These are phyloP conservation scores for Micronycteris hirsuta DNA, from an alignment of 2,113 vertebrate species.

Conservation along the genomic window DNA sequence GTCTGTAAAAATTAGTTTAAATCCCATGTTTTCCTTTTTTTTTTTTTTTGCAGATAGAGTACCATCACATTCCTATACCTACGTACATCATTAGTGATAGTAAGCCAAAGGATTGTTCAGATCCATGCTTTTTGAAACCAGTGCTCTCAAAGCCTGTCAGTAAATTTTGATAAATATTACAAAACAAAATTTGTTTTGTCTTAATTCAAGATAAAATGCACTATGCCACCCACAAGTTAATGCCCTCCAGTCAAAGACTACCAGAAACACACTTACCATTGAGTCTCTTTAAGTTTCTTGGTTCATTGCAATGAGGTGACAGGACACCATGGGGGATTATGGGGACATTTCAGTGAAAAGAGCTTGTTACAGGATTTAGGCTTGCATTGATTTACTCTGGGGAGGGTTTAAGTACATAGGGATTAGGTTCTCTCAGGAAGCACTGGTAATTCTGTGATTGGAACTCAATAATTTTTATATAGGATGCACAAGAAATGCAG, in stretches of 20 bases:
- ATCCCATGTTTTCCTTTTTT: background rate
- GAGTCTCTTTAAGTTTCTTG: background rate
- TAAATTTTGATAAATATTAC: background rate
- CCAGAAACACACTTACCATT: background rate
- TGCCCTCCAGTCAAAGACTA: background rate
- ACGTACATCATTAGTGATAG: background rate
- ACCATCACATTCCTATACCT: background rate
- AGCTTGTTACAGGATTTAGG: background rate
- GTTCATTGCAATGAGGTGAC: background rate
- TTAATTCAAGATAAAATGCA: background rate
- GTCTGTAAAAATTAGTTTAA: background rate
- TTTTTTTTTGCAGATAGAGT: background rate
- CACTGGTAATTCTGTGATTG: background rate
- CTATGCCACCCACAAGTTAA: background rate
- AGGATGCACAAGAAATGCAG: background rate
- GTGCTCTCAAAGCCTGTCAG: background rate
- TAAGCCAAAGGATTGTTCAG: background rate
- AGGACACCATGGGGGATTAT: background rate
- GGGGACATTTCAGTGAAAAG: background rate
- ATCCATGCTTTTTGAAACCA: background rate
- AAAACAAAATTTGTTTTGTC: background rate
- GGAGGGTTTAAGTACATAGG: background rate
- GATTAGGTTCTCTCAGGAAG: background rate
- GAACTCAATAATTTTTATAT: background rate
- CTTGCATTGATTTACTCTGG: background rate